Conservation (phyloP, 1,140 invertebrate species). For the Drosophila bocki region DNA sequence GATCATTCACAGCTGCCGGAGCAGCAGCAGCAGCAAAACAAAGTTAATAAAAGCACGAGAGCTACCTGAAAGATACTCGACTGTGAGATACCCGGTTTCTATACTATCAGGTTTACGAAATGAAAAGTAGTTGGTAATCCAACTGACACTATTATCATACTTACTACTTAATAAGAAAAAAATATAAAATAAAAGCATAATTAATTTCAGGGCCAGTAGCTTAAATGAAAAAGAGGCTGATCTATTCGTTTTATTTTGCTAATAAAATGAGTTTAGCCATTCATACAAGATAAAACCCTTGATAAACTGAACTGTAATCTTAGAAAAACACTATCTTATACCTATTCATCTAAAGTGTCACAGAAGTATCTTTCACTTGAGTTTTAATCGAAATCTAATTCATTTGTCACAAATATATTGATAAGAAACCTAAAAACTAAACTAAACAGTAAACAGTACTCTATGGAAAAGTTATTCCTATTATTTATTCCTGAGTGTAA, state of each 20-base stretch:
- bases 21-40: constrained; percentile 14
- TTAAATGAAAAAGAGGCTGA: neutral
- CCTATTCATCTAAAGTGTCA: neutral
- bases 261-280: neutral
- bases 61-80: constrained; percentile 15
- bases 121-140: neutral
- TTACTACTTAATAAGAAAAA: neutral
- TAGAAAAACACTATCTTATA: neutral
- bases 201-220: neutral
- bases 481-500: neutral
- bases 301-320: neutral
- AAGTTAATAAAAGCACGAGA: constrained; percentile 11
- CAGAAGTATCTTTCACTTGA: constrained; percentile 1
- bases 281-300: too few species aligned
- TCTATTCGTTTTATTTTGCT: neutral
- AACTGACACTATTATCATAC: neutral
- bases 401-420: constrained; percentile 1
- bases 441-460: neutral
- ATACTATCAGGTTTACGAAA: neutral
- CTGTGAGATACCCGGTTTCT: constrained; percentile 19
- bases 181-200: neutral
- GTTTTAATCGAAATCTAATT: neutral
- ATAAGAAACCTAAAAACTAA: constrained; percentile 5
- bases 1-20: constrained; percentile 48
- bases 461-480: neutral